Conservation (phyloP, 1,140 invertebrate species). For the Notospermus geniculatus region DNA sequence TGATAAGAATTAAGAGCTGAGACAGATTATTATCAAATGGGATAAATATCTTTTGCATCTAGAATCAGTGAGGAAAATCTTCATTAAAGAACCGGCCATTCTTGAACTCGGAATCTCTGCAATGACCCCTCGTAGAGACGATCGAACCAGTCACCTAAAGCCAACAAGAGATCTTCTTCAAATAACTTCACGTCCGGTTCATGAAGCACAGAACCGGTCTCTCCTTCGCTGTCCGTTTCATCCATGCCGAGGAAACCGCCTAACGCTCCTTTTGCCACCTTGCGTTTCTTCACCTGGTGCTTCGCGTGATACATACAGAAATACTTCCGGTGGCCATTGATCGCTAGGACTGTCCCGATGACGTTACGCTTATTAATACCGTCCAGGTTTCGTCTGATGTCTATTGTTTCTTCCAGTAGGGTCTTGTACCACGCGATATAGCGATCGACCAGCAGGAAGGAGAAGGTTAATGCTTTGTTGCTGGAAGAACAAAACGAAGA, state of each 20-base stretch:
- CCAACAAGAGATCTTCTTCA: conserved; percentile 79
- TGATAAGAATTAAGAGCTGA: no score
- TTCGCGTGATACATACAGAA: conserved; percentile 97
- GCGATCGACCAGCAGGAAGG: conserved; percentile 86
- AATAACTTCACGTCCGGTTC: conserved; percentile 34
- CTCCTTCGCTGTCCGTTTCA: conserved; percentile 22
- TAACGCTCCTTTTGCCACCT: conserved; percentile 21
- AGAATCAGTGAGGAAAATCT: no score
- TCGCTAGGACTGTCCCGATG: conserved; percentile 91
- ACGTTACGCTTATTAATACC: conserved; percentile 94
- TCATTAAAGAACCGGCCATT: conserved; percentile 76
- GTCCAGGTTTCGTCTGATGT: conserved; percentile 69
- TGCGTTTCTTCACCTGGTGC: conserved; percentile 23
- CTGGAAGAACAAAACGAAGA: conserved; percentile 60
- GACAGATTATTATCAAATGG: no score
- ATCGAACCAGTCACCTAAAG: conserved; percentile 94
- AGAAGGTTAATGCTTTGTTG: conserved; percentile 90
- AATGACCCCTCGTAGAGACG: conserved; percentile 93
- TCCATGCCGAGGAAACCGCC: conserved; percentile 33
- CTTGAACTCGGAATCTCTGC: conserved; percentile 90
- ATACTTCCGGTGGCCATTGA: conserved; percentile 95
- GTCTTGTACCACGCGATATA: conserved; percentile 89
- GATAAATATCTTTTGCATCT: no score
- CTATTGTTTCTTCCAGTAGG: conserved; percentile 69
- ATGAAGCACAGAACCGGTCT: conserved; percentile 19